These are phyloP conservation scores for Thecophora atra DNA, from an alignment of 2,888 invertebrate genomes.

Conservation along the genomic window DNA sequence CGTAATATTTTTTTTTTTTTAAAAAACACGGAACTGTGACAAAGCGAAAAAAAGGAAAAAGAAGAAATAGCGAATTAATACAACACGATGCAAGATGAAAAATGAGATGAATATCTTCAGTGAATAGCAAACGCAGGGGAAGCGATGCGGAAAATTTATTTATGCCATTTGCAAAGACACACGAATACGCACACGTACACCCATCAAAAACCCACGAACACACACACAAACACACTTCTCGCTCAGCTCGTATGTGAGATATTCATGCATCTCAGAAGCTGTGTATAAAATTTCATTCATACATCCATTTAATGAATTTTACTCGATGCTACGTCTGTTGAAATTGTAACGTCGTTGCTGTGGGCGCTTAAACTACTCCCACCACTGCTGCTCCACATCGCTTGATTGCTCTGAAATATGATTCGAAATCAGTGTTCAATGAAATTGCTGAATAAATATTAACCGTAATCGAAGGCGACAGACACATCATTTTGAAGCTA, in stretches of 20 bases:
- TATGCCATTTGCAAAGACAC: slow-evolving; percentile 14
- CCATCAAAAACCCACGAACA: not conserved
- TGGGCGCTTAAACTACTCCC: not conserved
- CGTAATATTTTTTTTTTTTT: too few species aligned
- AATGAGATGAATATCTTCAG: slow-evolving; percentile 4
- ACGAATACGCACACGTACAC: not conserved
- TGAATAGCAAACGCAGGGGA: not conserved
- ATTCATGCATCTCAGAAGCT: not conserved
- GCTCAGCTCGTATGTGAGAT: too few species aligned
- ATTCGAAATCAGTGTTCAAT: slow-evolving; percentile 43
- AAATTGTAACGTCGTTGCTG: not conserved
- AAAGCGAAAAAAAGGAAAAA: not conserved
- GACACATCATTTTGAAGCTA: too few species aligned
- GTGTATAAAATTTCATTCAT: slow-evolving; percentile 2
- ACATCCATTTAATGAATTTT: slow-evolving; percentile 27
- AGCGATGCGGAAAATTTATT: slow-evolving; percentile 24
- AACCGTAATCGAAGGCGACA: too few species aligned
- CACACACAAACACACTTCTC: not conserved
- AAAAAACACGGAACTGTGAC: not conserved
- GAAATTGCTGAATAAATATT: slow-evolving; percentile 26
- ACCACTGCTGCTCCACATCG: slow-evolving; percentile 13
- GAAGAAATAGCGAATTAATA: not conserved
- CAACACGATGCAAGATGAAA: not conserved
- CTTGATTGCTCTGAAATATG: slow-evolving; percentile 47
- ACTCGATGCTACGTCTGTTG: slow-evolving; percentile 6